Evolutionary conservation across 2,888 invertebrate genomes (phyloP).

Genomic region (Copidosoma aretas): DNA sequence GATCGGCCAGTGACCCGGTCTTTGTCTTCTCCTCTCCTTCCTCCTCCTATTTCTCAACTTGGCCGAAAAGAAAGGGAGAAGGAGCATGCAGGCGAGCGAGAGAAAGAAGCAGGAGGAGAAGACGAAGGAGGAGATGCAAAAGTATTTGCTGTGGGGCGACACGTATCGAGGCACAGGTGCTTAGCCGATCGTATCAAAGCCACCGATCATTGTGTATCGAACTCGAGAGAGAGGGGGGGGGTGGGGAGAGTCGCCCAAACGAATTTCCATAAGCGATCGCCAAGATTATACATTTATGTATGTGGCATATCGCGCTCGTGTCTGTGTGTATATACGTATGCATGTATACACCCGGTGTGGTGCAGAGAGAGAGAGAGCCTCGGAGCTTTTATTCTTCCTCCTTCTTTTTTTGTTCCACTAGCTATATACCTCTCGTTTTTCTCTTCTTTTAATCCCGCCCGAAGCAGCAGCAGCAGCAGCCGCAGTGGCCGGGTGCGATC

Average conservation of each 20-base stretch:
- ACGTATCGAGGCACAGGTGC: constrained; percentile 59
- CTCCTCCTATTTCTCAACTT: constrained; percentile 21
- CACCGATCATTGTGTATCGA: constrained; percentile 59
- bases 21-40: constrained; percentile 24
- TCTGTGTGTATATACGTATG: background rate
- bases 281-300: constrained; percentile 39
- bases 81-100: too few species aligned
- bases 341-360: constrained; percentile 2
- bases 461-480: constrained; percentile 36
- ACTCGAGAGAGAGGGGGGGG: constrained; percentile 36
- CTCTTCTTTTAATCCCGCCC: constrained; percentile 45
- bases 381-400: constrained; percentile 11
- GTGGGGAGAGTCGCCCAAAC: constrained; percentile 49
- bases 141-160: constrained; percentile 46
- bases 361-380: background rate
- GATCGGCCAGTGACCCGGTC: constrained; percentile 54
- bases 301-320: constrained; percentile 1
- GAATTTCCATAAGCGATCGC: constrained; percentile 60
- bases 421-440: constrained; percentile 23
- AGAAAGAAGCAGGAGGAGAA: constrained; percentile 11
- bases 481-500: constrained; percentile 46
- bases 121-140: constrained; percentile 8
- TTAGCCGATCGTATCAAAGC: constrained; percentile 57
- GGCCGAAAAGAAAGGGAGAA: constrained; percentile 9
- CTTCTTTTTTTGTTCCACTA: background rate